These are phyloP conservation scores for Channa striata DNA, from an alignment of 2,797 vertebrate genomes.

Conservation along the genomic window DNA sequence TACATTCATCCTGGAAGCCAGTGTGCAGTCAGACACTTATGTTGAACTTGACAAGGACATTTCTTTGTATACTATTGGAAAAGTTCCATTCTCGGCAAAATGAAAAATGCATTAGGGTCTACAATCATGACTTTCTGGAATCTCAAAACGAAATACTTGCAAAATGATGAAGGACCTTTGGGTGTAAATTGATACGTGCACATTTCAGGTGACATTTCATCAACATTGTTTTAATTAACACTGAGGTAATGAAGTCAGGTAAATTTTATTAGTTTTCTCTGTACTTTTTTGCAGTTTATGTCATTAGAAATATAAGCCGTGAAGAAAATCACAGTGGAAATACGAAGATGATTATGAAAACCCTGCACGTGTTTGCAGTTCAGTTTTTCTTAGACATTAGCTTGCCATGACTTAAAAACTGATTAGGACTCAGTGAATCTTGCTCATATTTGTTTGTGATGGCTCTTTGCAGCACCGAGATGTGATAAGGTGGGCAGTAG, in stretches of 20 bases:
- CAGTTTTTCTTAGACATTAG: no score
- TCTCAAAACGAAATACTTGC: not conserved
- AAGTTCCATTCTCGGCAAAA: not conserved
- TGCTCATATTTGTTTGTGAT: not conserved
- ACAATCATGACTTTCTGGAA: not conserved
- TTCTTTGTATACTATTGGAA: conserved; percentile 5
- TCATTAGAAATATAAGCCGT: no score
- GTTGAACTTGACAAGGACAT: conserved; percentile 34
- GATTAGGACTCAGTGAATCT: not conserved
- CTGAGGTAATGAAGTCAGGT: no score
- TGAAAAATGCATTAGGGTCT: conserved; percentile 6
- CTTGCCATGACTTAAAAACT: not conserved
- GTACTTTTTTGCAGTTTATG: no score
- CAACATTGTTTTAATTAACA: no score
- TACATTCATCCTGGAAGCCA: conserved; percentile 50
- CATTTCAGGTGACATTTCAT: not conserved
- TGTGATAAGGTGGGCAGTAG: not conserved
- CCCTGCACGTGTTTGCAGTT: no score
- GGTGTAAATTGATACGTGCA: no score
- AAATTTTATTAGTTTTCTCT: no score
- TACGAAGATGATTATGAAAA: not conserved
- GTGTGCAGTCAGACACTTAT: conserved; percentile 29
- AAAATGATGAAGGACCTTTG: no score
- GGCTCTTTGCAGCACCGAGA: not conserved
- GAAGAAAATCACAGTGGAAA: not conserved